Percentiles rank a stretch among this genome's conserved stretches.
Evolutionary conservation across 2,797 vertebrate species (phyloP).

Genomic region (Odontamblyopus lacepedii): DNA sequence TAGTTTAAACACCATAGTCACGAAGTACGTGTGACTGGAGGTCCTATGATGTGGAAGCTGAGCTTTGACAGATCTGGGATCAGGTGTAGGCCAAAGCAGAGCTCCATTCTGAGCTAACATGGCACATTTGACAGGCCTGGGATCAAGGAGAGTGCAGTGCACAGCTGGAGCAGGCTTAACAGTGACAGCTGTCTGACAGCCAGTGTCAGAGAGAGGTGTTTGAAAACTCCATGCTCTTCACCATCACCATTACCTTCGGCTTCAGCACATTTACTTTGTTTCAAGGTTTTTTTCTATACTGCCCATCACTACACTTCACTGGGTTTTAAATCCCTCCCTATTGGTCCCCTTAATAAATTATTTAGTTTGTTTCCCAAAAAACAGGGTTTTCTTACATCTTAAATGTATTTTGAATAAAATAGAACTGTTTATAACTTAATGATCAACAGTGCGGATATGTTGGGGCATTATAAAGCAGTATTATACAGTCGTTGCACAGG

Average conservation of each 20-base stretch:
- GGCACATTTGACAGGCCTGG: constrained; percentile 71
- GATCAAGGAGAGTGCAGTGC: constrained; percentile 74
- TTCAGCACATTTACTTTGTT: constrained; percentile 38
- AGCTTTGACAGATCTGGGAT: constrained; percentile 74
- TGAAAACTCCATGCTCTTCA: constrained; percentile 57
- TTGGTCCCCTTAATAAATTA: background rate
- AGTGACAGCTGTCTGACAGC: constrained; percentile 74
- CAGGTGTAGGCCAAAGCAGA: constrained; percentile 62
- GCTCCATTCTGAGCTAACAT: constrained; percentile 70
- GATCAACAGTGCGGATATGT: background rate
- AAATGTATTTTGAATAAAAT: constrained; percentile 13
- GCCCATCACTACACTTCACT: constrained; percentile 47
- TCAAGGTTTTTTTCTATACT: constrained; percentile 31
- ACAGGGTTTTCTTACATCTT: background rate
- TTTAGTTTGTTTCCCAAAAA: background rate
- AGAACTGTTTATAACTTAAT: constrained; percentile 5
- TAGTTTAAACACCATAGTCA: constrained; percentile 14
- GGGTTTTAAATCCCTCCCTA: constrained; percentile 3
- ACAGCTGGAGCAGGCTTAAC: constrained; percentile 68
- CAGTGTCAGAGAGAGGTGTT: constrained; percentile 65
- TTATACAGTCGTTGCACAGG: too few relatives aligned
- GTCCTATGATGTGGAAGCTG: constrained; percentile 57
- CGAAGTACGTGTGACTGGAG: constrained; percentile 38
- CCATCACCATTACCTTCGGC: constrained; percentile 35
- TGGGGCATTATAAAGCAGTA: too few relatives aligned